Evolutionary conservation across 2,888 invertebrate genomes (phyloP), one percentile per base, ranked within the genome.

Genomic region (Toxonevra muliebris): DNA sequence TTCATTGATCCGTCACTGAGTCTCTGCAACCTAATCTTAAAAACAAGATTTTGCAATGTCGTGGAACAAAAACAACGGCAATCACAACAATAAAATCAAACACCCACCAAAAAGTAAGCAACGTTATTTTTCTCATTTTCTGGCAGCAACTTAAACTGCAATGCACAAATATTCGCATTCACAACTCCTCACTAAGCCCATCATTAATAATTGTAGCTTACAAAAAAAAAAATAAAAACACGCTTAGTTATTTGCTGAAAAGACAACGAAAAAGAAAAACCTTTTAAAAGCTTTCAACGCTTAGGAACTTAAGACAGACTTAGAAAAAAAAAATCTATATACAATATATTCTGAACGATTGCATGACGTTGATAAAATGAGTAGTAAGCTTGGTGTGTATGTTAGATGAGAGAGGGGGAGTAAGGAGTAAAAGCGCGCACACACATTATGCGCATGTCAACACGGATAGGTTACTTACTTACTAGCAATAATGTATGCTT

Each of bases 321-420:
- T 10, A 20, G 30, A 7, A 62, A 69, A 43, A 7, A 66, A 42
- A 20, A 67, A 55, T 30, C 30, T 13, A 10, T 52, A 59, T 12
- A 50, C 41, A 8, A 52, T 59, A 64, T 57, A 57, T 63, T 65
- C 67, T 68, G 65, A 71, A 60, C 68, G 71, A 71, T 71, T 48
- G 67, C 71, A 69, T 71, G 71, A 71, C 67, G 67, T 65, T 71
- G 71, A 71, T 71, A 71, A 71, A 71, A 45, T 67, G 12, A 42
- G 69, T 58, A 20, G 53, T 63, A 65, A 57, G 54, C 57, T 63
- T 40, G 20, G 12, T 19, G n/a, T n/a, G n/a, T n/a, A n/a, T n/a
- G n/a, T n/a, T n/a, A n/a, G n/a, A n/a, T n/a, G n/a, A n/a, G n/a
- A n/a, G n/a, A n/a, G n/a, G 30, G 30, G 30, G 30, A 30, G 30